phyloP scores from a whole-genome alignment of 2,888 invertebrate species.

The Tachina grossa region DNA sequence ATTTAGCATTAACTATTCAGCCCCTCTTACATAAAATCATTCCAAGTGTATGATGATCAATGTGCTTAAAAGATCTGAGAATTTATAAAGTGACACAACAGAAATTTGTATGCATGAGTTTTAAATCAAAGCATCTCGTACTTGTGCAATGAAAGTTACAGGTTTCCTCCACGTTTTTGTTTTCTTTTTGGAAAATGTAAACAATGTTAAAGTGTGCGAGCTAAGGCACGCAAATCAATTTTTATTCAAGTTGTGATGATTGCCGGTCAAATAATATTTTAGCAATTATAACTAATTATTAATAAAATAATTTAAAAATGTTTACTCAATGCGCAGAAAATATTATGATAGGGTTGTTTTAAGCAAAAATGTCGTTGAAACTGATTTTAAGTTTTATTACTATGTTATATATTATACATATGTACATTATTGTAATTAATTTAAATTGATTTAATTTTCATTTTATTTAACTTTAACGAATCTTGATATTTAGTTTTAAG shows the following conservation, averaged over 20 bases:
- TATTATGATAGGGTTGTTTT: no score
- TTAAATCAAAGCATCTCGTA: constrained; percentile 44
- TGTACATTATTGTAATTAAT: no score
- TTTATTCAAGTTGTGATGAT: not conserved
- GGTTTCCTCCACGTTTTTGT: constrained; percentile 44
- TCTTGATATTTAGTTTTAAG: no score
- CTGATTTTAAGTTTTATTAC: no score
- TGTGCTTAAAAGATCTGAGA: constrained; percentile 72
- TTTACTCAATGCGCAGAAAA: no score
- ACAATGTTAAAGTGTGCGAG: constrained; percentile 2
- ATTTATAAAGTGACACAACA: constrained; percentile 80
- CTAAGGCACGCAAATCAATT: constrained; percentile 37
- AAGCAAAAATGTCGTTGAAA: no score
- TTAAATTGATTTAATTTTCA: no score
- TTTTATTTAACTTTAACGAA: no score
- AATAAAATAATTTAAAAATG: no score
- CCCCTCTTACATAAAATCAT: constrained; percentile 12
- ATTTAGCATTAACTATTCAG: constrained; percentile 36
- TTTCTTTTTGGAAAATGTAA: not conserved
- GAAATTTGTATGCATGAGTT: constrained; percentile 56
- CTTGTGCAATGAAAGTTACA: constrained; percentile 49
- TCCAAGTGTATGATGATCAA: constrained; percentile 53
- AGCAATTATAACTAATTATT: no score
- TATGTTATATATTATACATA: no score
- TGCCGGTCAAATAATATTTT: no score